Percentiles rank a stretch among this genome's conserved stretches.
Conservation (phyloP, 2,888 invertebrate species). For the Steinernema scapterisci region DNA sequence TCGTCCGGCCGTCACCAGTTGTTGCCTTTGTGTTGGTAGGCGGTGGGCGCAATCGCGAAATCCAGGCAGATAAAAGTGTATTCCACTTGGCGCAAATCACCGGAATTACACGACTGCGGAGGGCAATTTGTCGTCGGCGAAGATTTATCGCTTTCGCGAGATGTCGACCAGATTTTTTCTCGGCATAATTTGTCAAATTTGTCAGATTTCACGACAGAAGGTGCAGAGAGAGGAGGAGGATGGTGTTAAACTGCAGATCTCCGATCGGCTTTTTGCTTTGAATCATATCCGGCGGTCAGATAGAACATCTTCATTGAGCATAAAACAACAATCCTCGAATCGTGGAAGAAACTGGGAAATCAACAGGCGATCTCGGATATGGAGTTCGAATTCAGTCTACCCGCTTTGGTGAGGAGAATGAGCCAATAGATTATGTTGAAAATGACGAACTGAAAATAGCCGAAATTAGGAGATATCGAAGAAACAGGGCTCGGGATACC, state of each 20-base stretch:
- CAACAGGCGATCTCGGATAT: slow-evolving; percentile 15
- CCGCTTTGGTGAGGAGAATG: slow-evolving; percentile 51
- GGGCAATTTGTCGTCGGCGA: slow-evolving; percentile 27
- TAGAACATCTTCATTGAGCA: slow-evolving; percentile 11
- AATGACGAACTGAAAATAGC: slow-evolving; percentile 47
- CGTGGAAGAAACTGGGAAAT: not conserved
- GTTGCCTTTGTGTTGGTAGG: no score
- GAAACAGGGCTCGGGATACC: no score
- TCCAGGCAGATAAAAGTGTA: no score
- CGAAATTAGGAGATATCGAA: not conserved
- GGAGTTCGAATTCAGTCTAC: slow-evolving; percentile 18
- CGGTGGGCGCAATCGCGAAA: no score
- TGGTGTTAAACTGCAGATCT: not conserved
- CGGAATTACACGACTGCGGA: slow-evolving; percentile 13
- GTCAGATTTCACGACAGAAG: not conserved
- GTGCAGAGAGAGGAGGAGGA: not conserved
- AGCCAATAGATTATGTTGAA: slow-evolving; percentile 57
- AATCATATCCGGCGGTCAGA: no score
- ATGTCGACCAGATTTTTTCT: not conserved
- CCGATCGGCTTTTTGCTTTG: not conserved
- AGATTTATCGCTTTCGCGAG: not conserved
- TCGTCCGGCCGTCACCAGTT: no score
- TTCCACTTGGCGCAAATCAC: no score
- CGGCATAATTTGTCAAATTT: not conserved
- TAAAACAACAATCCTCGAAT: not conserved